These are phyloP conservation scores for Peromyscus leucopus DNA, from an alignment of 2,113 vertebrate species.

Conservation along the genomic window DNA sequence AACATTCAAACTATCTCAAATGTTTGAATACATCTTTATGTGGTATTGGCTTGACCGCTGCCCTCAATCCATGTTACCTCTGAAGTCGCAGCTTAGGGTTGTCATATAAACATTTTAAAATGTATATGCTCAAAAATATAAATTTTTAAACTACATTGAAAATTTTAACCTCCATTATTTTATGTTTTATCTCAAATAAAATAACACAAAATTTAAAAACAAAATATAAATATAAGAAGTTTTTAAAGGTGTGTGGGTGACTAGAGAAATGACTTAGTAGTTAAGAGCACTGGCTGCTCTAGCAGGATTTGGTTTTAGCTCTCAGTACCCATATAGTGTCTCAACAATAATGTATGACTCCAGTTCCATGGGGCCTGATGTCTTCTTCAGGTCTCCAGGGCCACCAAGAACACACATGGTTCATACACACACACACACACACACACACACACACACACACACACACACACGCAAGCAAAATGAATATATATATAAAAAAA, in stretches of 20 bases:
- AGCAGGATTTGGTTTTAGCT: neutral
- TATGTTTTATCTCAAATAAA: neutral
- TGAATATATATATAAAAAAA: neutral
- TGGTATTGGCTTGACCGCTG: neutral
- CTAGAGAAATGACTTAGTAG: neutral
- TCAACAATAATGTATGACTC: neutral
- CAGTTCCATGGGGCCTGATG: neutral
- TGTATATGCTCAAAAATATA: neutral
- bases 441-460: too few relatives aligned
- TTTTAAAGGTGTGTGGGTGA: neutral
- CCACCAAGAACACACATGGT: neutral
- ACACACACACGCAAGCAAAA: neutral
- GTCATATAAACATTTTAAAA: neutral
- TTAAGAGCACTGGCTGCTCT: neutral
- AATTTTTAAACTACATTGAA: neutral
- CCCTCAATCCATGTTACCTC: too few relatives aligned
- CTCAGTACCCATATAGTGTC: neutral
- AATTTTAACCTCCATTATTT: neutral
- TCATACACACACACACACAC: neutral
- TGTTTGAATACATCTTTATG: fast-evolving
- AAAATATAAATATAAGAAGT: neutral
- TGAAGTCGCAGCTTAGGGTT: neutral
- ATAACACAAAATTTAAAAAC: too few relatives aligned
- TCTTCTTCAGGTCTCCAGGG: neutral
- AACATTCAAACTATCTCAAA: neutral